These are phyloP conservation scores for Stichopus chloronotus DNA, from an alignment of 35 echinoderm and acorn worm species.

Conservation along the genomic window DNA sequence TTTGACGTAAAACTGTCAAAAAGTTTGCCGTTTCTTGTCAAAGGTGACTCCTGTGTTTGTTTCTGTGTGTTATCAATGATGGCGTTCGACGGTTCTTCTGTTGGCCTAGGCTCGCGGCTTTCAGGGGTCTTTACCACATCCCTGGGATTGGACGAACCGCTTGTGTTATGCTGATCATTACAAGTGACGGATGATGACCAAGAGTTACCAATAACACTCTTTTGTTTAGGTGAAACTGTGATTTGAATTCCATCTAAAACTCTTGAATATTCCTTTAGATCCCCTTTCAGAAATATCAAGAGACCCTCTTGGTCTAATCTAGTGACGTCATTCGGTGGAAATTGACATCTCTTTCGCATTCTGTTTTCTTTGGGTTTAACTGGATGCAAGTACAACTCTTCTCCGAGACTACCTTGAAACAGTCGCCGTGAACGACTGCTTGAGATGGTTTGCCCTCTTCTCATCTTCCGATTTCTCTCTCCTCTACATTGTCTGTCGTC, in stretches of 20 bases:
- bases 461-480: neutral
- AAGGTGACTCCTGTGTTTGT: no score
- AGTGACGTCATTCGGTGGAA: neutral
- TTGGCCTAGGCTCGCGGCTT: no score
- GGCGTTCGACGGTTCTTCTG: no score
- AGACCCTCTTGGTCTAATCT: neutral
- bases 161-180: no score
- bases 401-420: neutral
- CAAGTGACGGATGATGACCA: no score
- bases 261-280: slow-evolving; percentile 27
- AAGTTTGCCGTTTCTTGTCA: no score
- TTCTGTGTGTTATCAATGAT: no score
- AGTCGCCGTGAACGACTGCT: neutral
- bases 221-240: slow-evolving; percentile 29
- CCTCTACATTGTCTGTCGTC: neutral
- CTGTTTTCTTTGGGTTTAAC: neutral
- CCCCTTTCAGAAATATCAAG: slow-evolving; percentile 35
- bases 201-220: no score
- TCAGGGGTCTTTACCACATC: no score
- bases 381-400: neutral
- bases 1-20: no score
- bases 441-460: neutral
- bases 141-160: no score
- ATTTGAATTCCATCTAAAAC: slow-evolving; percentile 42
- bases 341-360: neutral